phyloP scores from a whole-genome alignment of 2,888 invertebrate genomes.

The Brachypalpus laphriformis region DNA sequence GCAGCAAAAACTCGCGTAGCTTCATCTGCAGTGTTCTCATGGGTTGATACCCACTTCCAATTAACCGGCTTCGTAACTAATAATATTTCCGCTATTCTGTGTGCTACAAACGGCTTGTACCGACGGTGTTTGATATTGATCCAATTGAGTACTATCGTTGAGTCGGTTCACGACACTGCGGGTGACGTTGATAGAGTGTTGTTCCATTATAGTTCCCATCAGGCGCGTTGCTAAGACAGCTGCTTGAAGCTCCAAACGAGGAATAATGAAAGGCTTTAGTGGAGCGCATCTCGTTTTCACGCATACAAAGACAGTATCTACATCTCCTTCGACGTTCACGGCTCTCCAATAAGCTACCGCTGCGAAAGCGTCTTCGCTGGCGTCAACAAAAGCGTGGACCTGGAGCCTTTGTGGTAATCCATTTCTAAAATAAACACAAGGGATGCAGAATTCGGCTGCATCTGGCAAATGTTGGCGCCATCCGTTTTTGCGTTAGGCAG shows the following conservation, averaged over 20 bases:
- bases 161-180: constrained; percentile 34
- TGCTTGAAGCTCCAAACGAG: constrained; percentile 50
- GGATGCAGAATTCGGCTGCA: not conserved
- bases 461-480: not conserved
- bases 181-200: constrained; percentile 12
- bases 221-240: constrained; percentile 36
- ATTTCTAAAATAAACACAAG: constrained; percentile 2
- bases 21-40: constrained; percentile 34
- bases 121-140: not conserved
- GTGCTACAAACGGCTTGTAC: constrained; percentile 24
- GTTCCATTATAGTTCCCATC: not conserved
- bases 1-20: constrained; percentile 19
- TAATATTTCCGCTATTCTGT: constrained; percentile 44
- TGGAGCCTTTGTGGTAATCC: constrained; percentile 1
- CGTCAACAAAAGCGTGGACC: constrained; percentile 49
- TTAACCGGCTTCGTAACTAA: constrained; percentile 22
- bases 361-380: constrained; percentile 54
- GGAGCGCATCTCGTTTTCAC: constrained; percentile 53
- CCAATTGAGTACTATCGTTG: constrained; percentile 69
- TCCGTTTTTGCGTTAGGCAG: not conserved
- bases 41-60: constrained; percentile 71
- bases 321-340: constrained; percentile 6
- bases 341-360: constrained; percentile 62
- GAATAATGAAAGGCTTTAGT: constrained; percentile 25
- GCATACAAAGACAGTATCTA: not conserved